A percentile compares a stretch with the other conserved stretches of the same genome.
These are phyloP conservation scores for Ischnura elegans DNA, from an alignment of 2,888 invertebrate species.

Conservation along the genomic window DNA sequence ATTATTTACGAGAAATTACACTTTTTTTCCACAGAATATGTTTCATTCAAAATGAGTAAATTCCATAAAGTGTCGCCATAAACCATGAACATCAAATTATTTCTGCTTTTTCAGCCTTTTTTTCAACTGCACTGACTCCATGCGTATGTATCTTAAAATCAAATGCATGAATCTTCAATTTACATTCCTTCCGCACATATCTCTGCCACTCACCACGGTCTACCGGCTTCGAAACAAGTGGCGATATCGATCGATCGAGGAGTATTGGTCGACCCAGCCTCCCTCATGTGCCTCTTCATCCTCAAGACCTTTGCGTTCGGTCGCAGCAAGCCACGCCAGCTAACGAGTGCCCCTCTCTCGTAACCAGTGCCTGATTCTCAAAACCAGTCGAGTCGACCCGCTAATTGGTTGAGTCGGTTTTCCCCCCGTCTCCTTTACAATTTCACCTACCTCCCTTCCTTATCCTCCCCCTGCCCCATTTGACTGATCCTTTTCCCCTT, in stretches of 20 bases:
- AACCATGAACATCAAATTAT: no score
- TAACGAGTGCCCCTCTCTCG: constrained; percentile 57
- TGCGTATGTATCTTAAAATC: no score
- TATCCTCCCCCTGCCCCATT: background rate
- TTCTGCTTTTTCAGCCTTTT: no score
- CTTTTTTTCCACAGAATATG: no score
- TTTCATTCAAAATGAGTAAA: no score
- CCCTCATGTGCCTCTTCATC: background rate
- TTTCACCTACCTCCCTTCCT: background rate
- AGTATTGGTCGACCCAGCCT: background rate
- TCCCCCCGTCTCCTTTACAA: no score
- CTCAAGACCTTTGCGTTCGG: background rate
- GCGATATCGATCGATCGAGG: background rate
- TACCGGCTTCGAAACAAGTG: no score
- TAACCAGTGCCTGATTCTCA: constrained; percentile 34
- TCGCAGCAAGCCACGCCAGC: constrained; percentile 9
- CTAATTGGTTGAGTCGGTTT: constrained; percentile 56
- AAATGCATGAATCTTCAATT: no score
- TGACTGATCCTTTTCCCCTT: background rate
- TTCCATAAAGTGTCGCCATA: no score
- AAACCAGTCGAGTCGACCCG: background rate
- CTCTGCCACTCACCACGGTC: no score
- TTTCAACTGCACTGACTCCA: no score
- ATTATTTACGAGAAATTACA: no score
- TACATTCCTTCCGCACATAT: background rate